Base-by-base conservation (phyloP, 2,113 vertebrate genomes). In the Dicrurus megarhynchus region DNA sequence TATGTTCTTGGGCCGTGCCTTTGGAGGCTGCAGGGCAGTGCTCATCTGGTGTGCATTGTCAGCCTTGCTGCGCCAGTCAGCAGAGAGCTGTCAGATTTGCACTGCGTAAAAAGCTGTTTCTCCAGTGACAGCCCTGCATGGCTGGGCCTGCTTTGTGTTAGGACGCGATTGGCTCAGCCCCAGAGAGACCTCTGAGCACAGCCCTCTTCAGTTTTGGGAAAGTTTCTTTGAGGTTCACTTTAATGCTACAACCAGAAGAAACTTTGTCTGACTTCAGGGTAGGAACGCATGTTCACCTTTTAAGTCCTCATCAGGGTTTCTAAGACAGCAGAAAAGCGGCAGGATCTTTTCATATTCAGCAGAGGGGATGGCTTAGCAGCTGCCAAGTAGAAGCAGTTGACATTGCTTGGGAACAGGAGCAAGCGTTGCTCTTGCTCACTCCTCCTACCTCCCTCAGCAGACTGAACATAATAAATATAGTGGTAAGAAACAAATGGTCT, bases 401-500 rank as follows among this genome's bases (percentile, higher is more conserved):
- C 82, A 67, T 70, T 44, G 32, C 82, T 90, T 70, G 50, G 59
- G 78, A 97, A 63, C 59, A 49, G 84, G 46, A 93, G 50, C 47
- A 44, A 91, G 59, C 2, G 0, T 60, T 71, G 30, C 73, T 89
- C 87, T 89, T 87, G 77, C 74, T 84, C 65, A 33, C 89, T 95
- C 80, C 57, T 73, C 78, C 78, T 82, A 35, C 84, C 50, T 91
- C 87, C 64, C 33, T 90, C 68, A 52, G 78, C 70, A 87, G 82
- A 86, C 67, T 56, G 87, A 96, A 86, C 28, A 79, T 95, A 94
- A 94, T 82, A 95, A 95, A 96, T 96, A 93, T 65, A 95, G 94
- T 94, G 95, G 91, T 84, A 95, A 87, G 94, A 95, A 96, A 96
- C 76, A 95, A 97, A 96, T 93, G 89, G 71, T 79, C 89, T 95